Conservation (phyloP, 2,113 vertebrate species). For the Piprites chloris region DNA sequence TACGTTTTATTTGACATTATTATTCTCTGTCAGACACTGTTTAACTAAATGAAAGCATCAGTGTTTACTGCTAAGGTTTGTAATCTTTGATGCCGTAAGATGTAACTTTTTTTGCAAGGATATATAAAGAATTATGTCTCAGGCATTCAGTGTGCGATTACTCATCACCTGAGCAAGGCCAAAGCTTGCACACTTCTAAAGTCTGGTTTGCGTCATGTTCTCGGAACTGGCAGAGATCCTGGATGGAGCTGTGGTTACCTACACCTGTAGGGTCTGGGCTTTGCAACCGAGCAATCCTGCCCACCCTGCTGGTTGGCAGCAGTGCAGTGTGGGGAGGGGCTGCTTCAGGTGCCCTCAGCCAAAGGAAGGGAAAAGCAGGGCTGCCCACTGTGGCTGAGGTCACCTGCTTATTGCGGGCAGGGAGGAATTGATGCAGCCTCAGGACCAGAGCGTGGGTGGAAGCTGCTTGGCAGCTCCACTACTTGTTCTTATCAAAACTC, state of each 20-base stretch:
- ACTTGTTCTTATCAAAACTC: neutral
- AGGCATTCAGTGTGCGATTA: neutral
- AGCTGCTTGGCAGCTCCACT: neutral
- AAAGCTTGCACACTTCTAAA: neutral
- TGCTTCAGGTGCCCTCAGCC: neutral
- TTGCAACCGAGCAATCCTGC: neutral
- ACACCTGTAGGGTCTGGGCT: neutral
- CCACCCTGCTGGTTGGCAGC: neutral
- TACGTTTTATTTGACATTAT: slow-evolving; percentile 4
- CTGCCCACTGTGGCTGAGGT: fast-evolving
- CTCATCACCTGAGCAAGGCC: neutral
- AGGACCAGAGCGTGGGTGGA: fast-evolving
- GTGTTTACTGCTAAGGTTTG: neutral
- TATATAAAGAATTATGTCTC: neutral
- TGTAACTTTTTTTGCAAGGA: neutral
- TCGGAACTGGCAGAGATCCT: neutral
- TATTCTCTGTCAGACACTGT: neutral
- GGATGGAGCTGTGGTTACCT: neutral
- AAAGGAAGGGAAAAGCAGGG: neutral
- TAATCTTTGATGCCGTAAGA: neutral
- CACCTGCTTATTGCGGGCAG: neutral
- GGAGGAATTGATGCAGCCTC: fast-evolving
- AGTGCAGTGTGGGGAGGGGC: neutral
- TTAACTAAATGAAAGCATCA: neutral
- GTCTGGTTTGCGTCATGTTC: neutral